Evolutionary conservation across 2,113 vertebrate genomes (phyloP).

Genomic region (Gulo gulo): DNA sequence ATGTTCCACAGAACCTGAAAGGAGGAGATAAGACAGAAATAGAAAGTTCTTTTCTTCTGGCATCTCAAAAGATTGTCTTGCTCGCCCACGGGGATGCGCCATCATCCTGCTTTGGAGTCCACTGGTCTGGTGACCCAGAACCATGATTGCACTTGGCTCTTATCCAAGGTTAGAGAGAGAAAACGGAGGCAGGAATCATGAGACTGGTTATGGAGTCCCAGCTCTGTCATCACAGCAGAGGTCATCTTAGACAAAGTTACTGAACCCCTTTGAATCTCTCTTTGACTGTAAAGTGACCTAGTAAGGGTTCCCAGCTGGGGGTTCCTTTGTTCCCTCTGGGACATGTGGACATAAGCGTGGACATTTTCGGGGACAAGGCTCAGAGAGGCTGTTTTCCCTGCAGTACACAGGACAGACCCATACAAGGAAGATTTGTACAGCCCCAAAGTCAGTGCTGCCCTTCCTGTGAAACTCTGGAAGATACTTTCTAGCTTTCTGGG

Average conservation of each 20-base stretch:
- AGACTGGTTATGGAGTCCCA: not conserved
- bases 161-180: not conserved
- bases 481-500: not conserved
- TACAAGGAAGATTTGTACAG: not conserved
- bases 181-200: not conserved
- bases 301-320: not conserved
- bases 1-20: not conserved
- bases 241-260: not conserved
- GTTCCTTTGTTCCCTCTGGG: not conserved
- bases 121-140: not conserved
- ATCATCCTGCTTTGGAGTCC: not conserved
- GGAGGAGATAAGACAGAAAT: conserved; percentile 2
- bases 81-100: not conserved
- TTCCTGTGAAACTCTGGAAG: not conserved
- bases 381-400: not conserved
- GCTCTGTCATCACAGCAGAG: not conserved
- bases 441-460: not conserved
- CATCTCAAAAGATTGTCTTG: not conserved
- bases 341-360: not conserved
- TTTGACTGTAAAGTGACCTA: not conserved
- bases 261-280: not conserved
- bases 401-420: not conserved
- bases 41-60: not conserved
- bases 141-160: not conserved
- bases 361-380: not conserved